Base-by-base conservation (phyloP, 2,888 invertebrate species). In the Cephus nigrinus region DNA sequence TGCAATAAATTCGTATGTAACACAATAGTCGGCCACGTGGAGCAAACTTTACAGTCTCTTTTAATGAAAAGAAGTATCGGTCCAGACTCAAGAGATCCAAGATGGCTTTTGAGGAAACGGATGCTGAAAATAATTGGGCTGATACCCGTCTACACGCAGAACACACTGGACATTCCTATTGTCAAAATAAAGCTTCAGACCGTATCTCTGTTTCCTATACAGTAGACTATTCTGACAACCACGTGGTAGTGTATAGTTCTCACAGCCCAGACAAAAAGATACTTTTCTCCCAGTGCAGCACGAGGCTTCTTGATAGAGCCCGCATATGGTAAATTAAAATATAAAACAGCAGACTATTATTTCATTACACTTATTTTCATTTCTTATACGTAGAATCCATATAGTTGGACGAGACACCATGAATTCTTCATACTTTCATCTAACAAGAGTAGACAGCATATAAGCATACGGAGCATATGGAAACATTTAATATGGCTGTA, bases 371-470 rank as follows among this genome's bases (percentile, higher is more conserved):
- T 55, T 55, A 55, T 55, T 23, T 55, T 55, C 55, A 9, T 9
- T 23, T 30, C 1, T 30, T 12, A 32, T 11, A 34, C 23, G 3
- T 33, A 30, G 71, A 11, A 33, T 32, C 71, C 3, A 30, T 71
- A 30, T 0, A 30, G 32, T 71, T 71, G 12, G 76, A 74, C 1
- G 32, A 75, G 1, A 75, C 40, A 4, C 12, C 15, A 31, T 80
- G 80, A 76, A 32, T 69, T 31, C 23, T 78, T 12, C 80, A 78
- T 30, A 4, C 34, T 15, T 55, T 78, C 5, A 31, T 75, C 30
- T 68, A 78, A 1, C 11, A 31, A 32, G 1, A 33, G 30, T 32
- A 32, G 32, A 32, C 32, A 0, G 32, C 32, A 32, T 32, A 32
- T 4, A 32, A 32, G 32, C 32, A 32, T 32, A 4, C 4, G 32